These are phyloP conservation scores for Ferdinandea cuprea DNA, from an alignment of 2,888 invertebrate species.

Conservation along the genomic window DNA sequence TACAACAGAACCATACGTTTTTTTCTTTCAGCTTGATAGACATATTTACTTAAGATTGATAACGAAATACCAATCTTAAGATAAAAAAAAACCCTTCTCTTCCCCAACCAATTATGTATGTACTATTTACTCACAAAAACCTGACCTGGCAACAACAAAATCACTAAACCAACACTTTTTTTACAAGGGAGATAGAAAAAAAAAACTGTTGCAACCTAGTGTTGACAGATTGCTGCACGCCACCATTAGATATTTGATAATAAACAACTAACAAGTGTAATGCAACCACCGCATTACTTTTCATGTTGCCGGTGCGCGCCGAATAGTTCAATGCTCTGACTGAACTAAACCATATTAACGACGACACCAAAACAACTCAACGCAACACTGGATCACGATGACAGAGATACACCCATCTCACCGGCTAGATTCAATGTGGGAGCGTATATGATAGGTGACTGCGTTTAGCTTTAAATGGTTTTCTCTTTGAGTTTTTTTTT, in stretches of 20 bases:
- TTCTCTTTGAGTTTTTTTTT: not conserved
- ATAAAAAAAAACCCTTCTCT: slow-evolving; percentile 21
- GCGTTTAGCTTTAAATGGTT: not conserved
- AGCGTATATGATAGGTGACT: not conserved
- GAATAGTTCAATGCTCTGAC: slow-evolving; percentile 49
- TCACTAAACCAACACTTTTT: not conserved
- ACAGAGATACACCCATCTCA: slow-evolving; percentile 41
- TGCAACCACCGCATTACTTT: slow-evolving; percentile 61
- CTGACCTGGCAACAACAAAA: slow-evolving; percentile 20
- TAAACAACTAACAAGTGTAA: slow-evolving; percentile 68
- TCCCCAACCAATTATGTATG: slow-evolving; percentile 14
- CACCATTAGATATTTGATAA: slow-evolving; percentile 39
- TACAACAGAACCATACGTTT: too few species aligned
- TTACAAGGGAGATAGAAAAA: too few species aligned
- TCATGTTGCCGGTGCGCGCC: slow-evolving; percentile 60
- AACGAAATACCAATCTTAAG: slow-evolving; percentile 19
- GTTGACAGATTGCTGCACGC: slow-evolving; percentile 57
- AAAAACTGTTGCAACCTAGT: slow-evolving; percentile 42
- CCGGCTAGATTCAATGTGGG: not conserved
- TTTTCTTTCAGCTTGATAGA: slow-evolving; percentile 7
- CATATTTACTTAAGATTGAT: slow-evolving; percentile 18
- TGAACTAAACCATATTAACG: slow-evolving; percentile 1
- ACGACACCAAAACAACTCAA: slow-evolving; percentile 57
- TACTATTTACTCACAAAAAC: slow-evolving; percentile 3
- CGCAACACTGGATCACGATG: slow-evolving; percentile 45